These are phyloP conservation scores for Phalloptychus januarius DNA, from an alignment of 2,797 vertebrate genomes.

Conservation along the genomic window DNA sequence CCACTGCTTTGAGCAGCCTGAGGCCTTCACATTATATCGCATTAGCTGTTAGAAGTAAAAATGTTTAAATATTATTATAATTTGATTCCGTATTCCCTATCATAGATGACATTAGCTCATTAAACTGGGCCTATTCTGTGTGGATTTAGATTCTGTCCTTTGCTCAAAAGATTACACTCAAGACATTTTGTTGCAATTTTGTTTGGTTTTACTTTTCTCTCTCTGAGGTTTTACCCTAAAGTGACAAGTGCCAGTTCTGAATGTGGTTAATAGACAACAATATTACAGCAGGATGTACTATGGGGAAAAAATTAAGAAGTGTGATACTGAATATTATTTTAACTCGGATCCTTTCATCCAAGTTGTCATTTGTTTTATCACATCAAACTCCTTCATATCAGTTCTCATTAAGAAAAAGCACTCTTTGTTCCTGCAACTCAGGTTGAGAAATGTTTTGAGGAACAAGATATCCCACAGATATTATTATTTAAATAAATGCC, in stretches of 20 bases:
- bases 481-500: not conserved
- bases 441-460: not conserved
- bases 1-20: constrained; percentile 43
- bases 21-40: constrained; percentile 37
- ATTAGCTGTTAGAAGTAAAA: constrained; percentile 22
- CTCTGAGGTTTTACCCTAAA: not conserved
- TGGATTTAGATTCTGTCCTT: not conserved
- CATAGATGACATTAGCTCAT: constrained; percentile 17
- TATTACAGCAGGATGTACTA: not conserved
- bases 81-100: not conserved
- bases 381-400: not conserved
- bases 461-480: not conserved
- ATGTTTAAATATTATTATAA: constrained; percentile 42
- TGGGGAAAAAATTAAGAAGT: not conserved
- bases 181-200: not conserved
- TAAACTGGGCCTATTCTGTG: constrained; percentile 1
- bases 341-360: not conserved
- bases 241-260: not conserved
- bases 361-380: not conserved
- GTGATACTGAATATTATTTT: not conserved
- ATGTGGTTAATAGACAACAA: not conserved
- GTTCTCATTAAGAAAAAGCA: not conserved
- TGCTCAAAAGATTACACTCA: not conserved
- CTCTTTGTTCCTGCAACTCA: not conserved
- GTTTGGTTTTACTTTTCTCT: not conserved